A percentile compares a stretch with the other conserved stretches of the same genome.
These are phyloP conservation scores for Alitta virens DNA, from an alignment of 2,888 invertebrate species.

Conservation along the genomic window DNA sequence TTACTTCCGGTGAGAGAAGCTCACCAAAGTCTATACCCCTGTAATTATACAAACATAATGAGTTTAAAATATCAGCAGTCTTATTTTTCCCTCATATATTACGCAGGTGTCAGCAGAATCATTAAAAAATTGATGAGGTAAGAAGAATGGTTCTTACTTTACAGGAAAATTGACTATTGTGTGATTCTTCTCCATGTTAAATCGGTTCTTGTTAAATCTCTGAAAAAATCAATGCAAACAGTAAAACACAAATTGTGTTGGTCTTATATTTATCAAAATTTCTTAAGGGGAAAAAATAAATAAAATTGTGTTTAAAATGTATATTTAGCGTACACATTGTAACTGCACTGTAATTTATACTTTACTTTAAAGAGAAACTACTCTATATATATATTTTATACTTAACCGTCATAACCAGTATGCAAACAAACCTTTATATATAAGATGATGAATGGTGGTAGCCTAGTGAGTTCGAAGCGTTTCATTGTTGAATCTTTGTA, in stretches of 20 bases:
- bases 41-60: conserved; percentile 48
- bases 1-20: conserved; percentile 79
- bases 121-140: too few relatives aligned
- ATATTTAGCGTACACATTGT: too few relatives aligned
- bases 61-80: too few relatives aligned
- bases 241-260: not conserved
- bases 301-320: too few relatives aligned
- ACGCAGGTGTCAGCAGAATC: too few relatives aligned
- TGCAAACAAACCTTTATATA: conserved; percentile 93
- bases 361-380: too few relatives aligned
- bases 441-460: conserved; percentile 92
- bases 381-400: too few relatives aligned
- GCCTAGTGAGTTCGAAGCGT: conserved; percentile 87
- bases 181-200: conserved; percentile 98
- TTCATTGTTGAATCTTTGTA: conserved; percentile 98
- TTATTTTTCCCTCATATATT: too few relatives aligned
- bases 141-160: conserved; percentile 69
- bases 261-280: too few relatives aligned
- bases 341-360: too few relatives aligned
- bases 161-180: conserved; percentile 99
- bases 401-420: too few relatives aligned
- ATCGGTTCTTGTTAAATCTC: conserved; percentile 97
- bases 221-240: conserved; percentile 45
- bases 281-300: too few relatives aligned
- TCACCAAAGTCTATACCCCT: conserved; percentile 98